Evolutionary conservation across 2,113 vertebrate species (phyloP), one percentile per base, ranked within the genome.

Genomic region (Zapornia atra): DNA sequence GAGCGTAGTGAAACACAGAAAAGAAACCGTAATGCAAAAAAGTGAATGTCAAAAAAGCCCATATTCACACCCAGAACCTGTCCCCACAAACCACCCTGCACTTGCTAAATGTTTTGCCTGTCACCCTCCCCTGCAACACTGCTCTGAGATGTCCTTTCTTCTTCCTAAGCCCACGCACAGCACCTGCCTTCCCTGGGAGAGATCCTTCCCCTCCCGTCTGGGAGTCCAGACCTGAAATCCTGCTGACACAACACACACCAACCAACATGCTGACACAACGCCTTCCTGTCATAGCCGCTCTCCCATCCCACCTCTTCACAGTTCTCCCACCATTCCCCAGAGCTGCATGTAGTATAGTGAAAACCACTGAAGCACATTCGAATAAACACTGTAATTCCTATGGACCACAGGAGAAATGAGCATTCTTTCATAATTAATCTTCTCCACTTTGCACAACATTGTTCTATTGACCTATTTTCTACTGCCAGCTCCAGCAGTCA

Each of bases 381-480:
- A 15, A 57, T 61, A 36, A 86, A 65, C 28, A 6, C 65, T 54
- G n/a, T 40, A 65, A 72, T 75, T 86, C 77, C 24, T 4, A 88
- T 0, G 1, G 60, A 42, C 42, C 66, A 51, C 63, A 29, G 54
- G 72, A 90, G 64, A 71, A 92, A 84, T 0, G 5, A 88, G 63
- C 64, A 87, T 48, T 36, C 70, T 87, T 96, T 87, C 94, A 84
- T 95, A 91, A 94, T 83, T 93, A 65, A 93, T 86, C 88, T 48
- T 50, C 51, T 44, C 76, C 34, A 7, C 79, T 94, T 95, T 4
- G 64, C 86, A 90, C 70, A 11, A 60, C 61, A 69, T 31, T 90
- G 94, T 65, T 84, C 91, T 79, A 79, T 60, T 96, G 86, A 94
- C 95, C 88, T 89, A 76, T 89, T 95, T 96, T 84, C 90, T 89